Percentiles rank a stretch among this genome's conserved stretches.
Evolutionary conservation across 2,888 invertebrate genomes (phyloP).

Genomic region (Dicycla oo): DNA sequence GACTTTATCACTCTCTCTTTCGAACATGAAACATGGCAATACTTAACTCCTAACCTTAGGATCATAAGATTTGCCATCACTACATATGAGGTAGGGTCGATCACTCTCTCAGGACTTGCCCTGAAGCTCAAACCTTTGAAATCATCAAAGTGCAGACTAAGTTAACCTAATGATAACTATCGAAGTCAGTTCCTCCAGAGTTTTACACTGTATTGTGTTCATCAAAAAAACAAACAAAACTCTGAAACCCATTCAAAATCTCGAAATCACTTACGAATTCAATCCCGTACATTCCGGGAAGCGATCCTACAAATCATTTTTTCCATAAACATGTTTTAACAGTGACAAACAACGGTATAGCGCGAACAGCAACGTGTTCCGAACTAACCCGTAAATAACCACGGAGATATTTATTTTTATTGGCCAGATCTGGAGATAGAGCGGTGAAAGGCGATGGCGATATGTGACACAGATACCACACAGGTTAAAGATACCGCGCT

Average conservation of each 20-base stretch:
- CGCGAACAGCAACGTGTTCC: constrained; percentile 62
- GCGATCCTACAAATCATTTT: constrained; percentile 65
- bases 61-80: background rate
- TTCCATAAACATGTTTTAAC: constrained; percentile 69
- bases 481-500: constrained; percentile 24
- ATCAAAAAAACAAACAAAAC: constrained; percentile 8
- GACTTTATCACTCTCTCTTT: too few species aligned
- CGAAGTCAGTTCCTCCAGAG: background rate
- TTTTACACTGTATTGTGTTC: background rate
- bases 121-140: background rate
- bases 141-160: background rate
- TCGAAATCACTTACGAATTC: constrained; percentile 55
- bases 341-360: constrained; percentile 70
- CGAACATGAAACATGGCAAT: background rate
- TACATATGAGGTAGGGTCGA: background rate
- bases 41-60: background rate
- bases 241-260: constrained; percentile 22
- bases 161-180: background rate
- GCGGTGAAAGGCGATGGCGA: constrained; percentile 66
- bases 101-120: background rate
- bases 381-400: constrained; percentile 68
- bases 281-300: constrained; percentile 56
- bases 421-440: constrained; percentile 66
- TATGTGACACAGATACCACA: constrained; percentile 58
- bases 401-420: constrained; percentile 75